These are phyloP conservation scores for Eretmochelys imbricata DNA, from an alignment of 2,113 vertebrate species.

Conservation along the genomic window DNA sequence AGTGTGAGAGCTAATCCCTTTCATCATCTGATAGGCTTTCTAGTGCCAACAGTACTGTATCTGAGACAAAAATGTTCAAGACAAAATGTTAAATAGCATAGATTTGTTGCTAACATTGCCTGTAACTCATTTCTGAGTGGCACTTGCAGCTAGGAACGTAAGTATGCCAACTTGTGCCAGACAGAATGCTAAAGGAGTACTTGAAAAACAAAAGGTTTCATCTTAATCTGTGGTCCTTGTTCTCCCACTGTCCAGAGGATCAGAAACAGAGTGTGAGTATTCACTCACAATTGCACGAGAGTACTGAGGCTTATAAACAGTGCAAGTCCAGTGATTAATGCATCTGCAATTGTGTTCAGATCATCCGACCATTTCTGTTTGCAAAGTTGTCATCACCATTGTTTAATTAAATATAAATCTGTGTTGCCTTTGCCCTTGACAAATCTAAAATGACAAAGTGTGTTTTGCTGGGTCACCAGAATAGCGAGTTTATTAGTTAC, in stretches of 20 bases:
- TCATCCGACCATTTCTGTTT: conserved; percentile 55
- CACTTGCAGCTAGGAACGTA: conserved; percentile 11
- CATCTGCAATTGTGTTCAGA: conserved; percentile 25
- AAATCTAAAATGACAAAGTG: conserved; percentile 50
- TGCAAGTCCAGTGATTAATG: conserved; percentile 13
- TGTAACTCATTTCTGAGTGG: conserved; percentile 6
- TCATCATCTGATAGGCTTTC: background rate
- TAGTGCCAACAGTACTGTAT: background rate
- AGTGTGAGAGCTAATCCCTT: background rate
- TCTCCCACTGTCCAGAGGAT: conserved; percentile 28
- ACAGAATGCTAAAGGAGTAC: conserved; percentile 34
- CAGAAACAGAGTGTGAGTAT: conserved; percentile 51
- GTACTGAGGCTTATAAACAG: conserved; percentile 4
- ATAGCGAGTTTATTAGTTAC: conserved; percentile 52
- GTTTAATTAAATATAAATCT: conserved; percentile 34
- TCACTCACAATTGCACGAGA: conserved; percentile 27
- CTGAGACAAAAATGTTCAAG: background rate
- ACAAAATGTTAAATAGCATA: background rate
- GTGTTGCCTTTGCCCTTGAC: conserved; percentile 23
- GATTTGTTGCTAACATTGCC: background rate
- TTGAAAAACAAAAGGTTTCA: conserved; percentile 50
- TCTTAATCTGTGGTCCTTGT: conserved; percentile 44
- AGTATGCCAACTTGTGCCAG: conserved; percentile 46
- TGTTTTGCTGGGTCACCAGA: background rate
- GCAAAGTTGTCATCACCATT: conserved; percentile 42